Evolutionary conservation across 2,113 vertebrate genomes (phyloP).

Genomic region (Glaucidium brasilianum): DNA sequence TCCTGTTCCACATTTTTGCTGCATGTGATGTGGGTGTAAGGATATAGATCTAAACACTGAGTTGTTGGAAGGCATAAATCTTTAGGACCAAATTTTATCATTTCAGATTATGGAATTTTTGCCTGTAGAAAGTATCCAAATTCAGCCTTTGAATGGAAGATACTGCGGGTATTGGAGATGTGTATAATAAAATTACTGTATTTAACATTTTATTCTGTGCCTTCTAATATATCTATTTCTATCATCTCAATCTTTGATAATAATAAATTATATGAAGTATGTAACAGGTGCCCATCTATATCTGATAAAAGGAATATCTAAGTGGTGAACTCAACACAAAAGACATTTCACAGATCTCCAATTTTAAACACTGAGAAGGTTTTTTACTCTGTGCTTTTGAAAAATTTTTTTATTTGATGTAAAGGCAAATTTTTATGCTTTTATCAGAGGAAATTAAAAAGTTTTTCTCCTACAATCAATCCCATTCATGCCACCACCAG

Average conservation of each 20-base stretch:
- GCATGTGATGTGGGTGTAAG: not conserved
- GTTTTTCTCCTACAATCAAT: not conserved
- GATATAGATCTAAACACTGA: not conserved
- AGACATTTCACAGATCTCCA: not conserved
- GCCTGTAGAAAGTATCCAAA: not conserved
- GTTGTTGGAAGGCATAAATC: not conserved
- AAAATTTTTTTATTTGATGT: not conserved
- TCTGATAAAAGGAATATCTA: not conserved
- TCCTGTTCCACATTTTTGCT: not conserved
- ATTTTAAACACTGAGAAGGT: not conserved
- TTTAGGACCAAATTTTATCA: not conserved
- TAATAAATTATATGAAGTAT: not conserved
- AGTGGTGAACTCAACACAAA: not conserved
- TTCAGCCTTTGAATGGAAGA: not conserved
- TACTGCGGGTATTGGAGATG: not conserved
- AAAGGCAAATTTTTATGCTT: not conserved
- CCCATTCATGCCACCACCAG: not conserved
- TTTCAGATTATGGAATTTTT: not conserved
- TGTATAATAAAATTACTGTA: not conserved
- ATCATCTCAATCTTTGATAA: not conserved
- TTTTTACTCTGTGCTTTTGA: not conserved
- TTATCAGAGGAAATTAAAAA: not conserved
- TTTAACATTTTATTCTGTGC: not conserved
- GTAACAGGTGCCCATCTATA: not conserved
- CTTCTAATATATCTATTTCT: not conserved